phyloP scores from a whole-genome alignment of 2,888 invertebrate species.

The Rosalia funebris region DNA sequence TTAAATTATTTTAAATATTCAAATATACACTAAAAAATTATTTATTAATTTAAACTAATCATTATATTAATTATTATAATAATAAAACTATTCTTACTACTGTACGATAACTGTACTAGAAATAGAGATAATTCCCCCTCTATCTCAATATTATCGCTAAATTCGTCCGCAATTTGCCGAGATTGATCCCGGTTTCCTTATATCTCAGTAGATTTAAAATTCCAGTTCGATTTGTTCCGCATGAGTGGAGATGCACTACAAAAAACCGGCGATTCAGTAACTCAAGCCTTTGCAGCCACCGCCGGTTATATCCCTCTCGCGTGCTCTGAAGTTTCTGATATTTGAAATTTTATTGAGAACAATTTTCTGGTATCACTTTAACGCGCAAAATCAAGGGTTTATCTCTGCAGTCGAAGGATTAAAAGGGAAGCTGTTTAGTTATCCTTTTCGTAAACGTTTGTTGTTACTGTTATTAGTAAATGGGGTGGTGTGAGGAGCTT shows the following conservation, averaged over 20 bases:
- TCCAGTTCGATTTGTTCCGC: conserved; percentile 14
- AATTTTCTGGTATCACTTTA: conserved; percentile 26
- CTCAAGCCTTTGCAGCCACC: conserved; percentile 29
- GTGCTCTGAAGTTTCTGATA: conserved; percentile 23
- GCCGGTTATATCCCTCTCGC: conserved; percentile 28
- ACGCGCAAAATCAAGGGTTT: conserved; percentile 15
- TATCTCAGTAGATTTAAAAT: conserved; percentile 9
- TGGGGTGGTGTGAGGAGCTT: too few relatives aligned
- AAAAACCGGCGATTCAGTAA: conserved; percentile 23
- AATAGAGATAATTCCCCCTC: too few relatives aligned
- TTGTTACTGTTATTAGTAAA: neutral
- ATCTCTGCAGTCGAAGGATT: conserved; percentile 3
- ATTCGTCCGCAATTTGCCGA: neutral
- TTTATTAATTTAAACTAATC: too few relatives aligned
- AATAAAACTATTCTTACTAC: too few relatives aligned
- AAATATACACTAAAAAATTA: too few relatives aligned
- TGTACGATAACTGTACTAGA: too few relatives aligned
- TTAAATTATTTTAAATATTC: too few relatives aligned
- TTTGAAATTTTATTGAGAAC: conserved; percentile 30
- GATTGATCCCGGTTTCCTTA: conserved; percentile 1
- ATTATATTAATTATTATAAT: too few relatives aligned
- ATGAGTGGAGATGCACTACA: conserved; percentile 3
- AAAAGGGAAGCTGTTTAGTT: neutral
- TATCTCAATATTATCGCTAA: neutral
- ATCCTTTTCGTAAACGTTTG: neutral